phyloP scores from a whole-genome alignment of 2,888 invertebrate genomes.

The Ditula angustiorana region DNA sequence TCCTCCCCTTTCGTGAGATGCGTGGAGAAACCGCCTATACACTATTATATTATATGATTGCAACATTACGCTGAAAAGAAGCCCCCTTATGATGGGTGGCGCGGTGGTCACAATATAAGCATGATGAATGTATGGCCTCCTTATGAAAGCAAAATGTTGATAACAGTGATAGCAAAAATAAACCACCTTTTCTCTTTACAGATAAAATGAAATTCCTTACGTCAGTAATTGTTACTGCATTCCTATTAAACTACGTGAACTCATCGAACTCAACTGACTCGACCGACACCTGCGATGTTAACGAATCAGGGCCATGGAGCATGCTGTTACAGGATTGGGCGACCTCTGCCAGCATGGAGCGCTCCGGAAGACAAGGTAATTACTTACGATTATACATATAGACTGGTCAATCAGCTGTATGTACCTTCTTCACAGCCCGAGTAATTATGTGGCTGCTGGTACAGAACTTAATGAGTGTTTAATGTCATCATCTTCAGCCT shows the following conservation, averaged over 20 bases:
- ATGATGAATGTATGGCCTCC: no score
- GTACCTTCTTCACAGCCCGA: no score
- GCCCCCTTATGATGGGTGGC: no score
- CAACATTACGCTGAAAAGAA: no score
- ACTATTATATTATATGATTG: no score
- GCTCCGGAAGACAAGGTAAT: conserved; percentile 64
- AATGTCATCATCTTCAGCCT: no score
- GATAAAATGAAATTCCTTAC: conserved; percentile 46
- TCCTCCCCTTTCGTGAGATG: no score
- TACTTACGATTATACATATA: not conserved
- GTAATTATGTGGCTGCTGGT: no score
- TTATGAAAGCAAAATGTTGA: not conserved
- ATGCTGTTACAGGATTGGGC: conserved; percentile 88
- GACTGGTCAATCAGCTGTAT: no score
- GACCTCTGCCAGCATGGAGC: conserved; percentile 65
- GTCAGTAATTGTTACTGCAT: conserved; percentile 37
- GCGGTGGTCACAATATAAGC: no score
- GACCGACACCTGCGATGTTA: conserved; percentile 46
- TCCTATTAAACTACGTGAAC: conserved; percentile 14
- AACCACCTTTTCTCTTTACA: conserved; percentile 1
- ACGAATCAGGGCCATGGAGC: conserved; percentile 84
- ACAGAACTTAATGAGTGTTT: no score
- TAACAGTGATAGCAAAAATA: not conserved
- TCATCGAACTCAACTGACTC: conserved; percentile 50
- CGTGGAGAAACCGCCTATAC: no score